Conservation (phyloP, 64 coral and sea anemone species). For the Pachyseris speciosa region DNA sequence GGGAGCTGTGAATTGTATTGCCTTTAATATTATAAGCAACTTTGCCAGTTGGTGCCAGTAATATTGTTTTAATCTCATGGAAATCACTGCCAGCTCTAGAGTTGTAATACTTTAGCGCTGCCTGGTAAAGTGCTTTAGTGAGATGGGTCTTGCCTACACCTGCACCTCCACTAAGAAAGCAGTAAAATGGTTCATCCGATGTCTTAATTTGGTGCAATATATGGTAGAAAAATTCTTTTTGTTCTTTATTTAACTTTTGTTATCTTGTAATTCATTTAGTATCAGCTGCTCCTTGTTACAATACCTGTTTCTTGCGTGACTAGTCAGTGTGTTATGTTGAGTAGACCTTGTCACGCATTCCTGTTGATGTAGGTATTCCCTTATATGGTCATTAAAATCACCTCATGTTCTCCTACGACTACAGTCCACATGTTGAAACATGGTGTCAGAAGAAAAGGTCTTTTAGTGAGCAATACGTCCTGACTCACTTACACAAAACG, state of each 20-base stretch:
- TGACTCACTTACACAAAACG: too few relatives aligned
- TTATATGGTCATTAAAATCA: too few relatives aligned
- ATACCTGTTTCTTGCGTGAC: too few relatives aligned
- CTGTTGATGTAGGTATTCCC: too few relatives aligned
- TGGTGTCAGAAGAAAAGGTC: too few relatives aligned
- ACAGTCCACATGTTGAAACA: too few relatives aligned
- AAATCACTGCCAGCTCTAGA: background rate
- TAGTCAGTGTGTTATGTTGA: too few relatives aligned
- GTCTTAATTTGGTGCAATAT: slow-evolving; percentile 18
- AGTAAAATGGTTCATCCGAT: slow-evolving; percentile 13
- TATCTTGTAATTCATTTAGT: background rate
- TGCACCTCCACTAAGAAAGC: slow-evolving; percentile 17
- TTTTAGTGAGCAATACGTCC: too few relatives aligned
- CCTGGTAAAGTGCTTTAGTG: slow-evolving; percentile 22
- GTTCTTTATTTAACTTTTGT: background rate
- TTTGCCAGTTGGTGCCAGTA: slow-evolving; percentile 11
- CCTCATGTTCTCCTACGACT: too few relatives aligned
- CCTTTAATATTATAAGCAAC: slow-evolving; percentile 10
- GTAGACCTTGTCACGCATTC: too few relatives aligned
- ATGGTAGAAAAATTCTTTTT: slow-evolving; percentile 27
- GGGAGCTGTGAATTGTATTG: slow-evolving; percentile 3
- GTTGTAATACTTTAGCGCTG: slow-evolving; percentile 19
- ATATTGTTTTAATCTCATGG: slow-evolving; percentile 9
- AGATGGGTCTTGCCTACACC: slow-evolving; percentile 13
- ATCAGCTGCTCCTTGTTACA: background rate